phyloP scores from a whole-genome alignment of 2,797 vertebrate genomes.

The Bucorvus abyssinicus region DNA sequence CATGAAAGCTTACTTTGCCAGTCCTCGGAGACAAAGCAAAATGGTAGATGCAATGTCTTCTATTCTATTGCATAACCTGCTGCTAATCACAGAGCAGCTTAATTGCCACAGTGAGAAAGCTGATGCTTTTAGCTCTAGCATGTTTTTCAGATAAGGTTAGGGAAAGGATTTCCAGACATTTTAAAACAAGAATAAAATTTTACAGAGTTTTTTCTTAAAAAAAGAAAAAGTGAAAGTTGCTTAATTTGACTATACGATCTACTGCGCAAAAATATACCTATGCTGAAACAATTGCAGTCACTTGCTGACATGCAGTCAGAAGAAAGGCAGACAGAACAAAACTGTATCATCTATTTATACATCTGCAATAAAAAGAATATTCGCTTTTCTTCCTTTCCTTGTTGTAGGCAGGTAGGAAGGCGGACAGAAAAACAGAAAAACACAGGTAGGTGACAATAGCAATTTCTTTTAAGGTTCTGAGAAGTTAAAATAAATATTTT shows the following conservation, averaged over 20 bases:
- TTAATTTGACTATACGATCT: neutral
- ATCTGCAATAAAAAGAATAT: neutral
- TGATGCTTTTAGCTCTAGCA: neutral
- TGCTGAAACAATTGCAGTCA: neutral
- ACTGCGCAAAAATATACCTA: neutral
- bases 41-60: neutral
- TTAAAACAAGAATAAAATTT: neutral
- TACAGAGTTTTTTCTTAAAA: neutral
- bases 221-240: neutral
- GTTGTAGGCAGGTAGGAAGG: neutral
- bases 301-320: neutral
- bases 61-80: neutral
- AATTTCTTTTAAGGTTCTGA: neutral
- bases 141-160: neutral
- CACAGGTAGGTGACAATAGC: neutral
- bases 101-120: constrained; percentile 26
- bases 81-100: constrained; percentile 15
- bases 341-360: neutral
- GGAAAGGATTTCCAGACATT: neutral
- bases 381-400: neutral
- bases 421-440: neutral
- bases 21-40: neutral
- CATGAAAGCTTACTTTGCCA: neutral
- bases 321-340: neutral
- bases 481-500: neutral